Percentiles rank a stretch among this genome's conserved stretches.
Conservation (phyloP, 2,797 vertebrate species). For the Alca torda region DNA sequence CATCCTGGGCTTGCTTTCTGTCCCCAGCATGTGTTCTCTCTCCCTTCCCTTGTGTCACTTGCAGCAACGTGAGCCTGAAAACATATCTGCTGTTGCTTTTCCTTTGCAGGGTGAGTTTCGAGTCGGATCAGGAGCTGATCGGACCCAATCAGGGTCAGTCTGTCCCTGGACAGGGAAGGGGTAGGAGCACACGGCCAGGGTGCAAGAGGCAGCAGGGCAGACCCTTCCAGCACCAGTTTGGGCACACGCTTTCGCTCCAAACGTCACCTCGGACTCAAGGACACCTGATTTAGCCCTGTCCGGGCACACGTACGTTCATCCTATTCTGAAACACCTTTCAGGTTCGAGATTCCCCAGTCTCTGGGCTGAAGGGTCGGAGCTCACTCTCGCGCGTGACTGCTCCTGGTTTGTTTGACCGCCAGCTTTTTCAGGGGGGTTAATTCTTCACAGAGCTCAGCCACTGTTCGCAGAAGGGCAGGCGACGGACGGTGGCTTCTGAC, state of each 20-base stretch:
- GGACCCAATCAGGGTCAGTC: neutral
- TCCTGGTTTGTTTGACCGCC: neutral
- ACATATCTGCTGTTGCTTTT: neutral
- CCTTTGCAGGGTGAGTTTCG: neutral
- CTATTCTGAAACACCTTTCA: neutral
- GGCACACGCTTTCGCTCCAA: neutral
- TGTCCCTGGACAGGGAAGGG: neutral
- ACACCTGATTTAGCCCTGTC: neutral
- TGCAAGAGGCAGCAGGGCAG: neutral
- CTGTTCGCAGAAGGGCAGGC: neutral
- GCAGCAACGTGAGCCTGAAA: neutral
- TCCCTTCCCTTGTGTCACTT: neutral
- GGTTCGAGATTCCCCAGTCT: neutral
- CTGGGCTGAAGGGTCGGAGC: neutral
- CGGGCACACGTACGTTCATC: accelerated
- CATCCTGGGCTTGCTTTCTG: neutral
- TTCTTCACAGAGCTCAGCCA: neutral
- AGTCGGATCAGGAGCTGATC: neutral
- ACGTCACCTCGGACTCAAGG: neutral
- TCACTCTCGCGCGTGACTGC: accelerated
- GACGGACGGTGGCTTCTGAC: neutral
- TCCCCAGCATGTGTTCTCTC: accelerated
- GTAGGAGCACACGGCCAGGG: accelerated
- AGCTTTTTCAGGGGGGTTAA: neutral
- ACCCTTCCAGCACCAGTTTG: neutral